phyloP scores from a whole-genome alignment of 2,113 vertebrate species.

The Paracanthobrama guichenoti region DNA sequence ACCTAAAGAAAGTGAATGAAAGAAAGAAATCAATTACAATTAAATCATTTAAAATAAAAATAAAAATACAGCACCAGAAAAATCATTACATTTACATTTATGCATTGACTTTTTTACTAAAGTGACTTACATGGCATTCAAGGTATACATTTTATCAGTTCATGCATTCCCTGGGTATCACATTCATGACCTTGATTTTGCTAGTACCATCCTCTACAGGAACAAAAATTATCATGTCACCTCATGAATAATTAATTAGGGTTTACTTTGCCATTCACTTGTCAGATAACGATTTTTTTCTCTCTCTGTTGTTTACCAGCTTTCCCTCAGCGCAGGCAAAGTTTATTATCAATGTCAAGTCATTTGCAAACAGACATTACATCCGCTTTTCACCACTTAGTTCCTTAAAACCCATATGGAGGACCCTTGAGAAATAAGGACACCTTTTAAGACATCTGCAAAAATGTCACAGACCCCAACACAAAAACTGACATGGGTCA shows the following conservation, averaged over 20 bases:
- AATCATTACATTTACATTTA: neutral
- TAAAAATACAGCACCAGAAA: neutral
- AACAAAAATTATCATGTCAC: constrained; percentile 26
- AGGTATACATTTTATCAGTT: neutral
- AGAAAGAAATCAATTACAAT: neutral
- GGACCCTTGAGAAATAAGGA: neutral
- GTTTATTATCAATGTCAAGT: constrained; percentile 28
- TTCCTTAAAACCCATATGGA: neutral
- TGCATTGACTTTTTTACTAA: neutral
- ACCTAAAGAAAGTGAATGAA: neutral
- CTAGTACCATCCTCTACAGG: neutral
- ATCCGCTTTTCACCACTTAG: neutral
- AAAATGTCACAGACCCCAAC: constrained; percentile 8
- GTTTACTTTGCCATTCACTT: constrained; percentile 29
- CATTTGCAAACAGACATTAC: neutral
- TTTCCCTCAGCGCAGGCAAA: neutral
- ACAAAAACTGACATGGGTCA: constrained; percentile 70
- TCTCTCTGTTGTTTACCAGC: constrained; percentile 1
- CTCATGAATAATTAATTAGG: constrained; percentile 37
- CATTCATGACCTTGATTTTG: neutral
- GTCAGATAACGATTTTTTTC: neutral
- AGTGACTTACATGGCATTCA: neutral
- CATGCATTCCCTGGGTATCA: neutral
- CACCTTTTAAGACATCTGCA: neutral
- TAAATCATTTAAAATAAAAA: neutral